A percentile compares a stretch with the other conserved stretches of the same genome.
These are phyloP conservation scores for Drosophila niveifrons DNA, from an alignment of 2,888 invertebrate genomes.

Conservation along the genomic window DNA sequence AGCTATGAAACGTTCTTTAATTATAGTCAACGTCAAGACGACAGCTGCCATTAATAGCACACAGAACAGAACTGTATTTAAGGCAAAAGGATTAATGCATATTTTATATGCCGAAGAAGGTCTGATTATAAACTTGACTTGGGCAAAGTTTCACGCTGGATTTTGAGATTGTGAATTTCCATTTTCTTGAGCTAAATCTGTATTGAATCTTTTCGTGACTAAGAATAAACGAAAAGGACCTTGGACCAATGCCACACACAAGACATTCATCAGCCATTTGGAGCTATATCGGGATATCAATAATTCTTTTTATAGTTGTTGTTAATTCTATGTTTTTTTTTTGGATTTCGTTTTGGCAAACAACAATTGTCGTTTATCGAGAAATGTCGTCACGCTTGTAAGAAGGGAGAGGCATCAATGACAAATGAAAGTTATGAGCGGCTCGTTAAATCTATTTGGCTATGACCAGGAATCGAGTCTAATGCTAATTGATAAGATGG, in stretches of 20 bases:
- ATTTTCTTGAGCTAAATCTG: too few species aligned
- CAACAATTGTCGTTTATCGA: slow-evolving; percentile 23
- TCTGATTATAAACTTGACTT: too few species aligned
- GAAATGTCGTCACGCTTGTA: slow-evolving; percentile 33
- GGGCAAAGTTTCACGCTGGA: too few species aligned
- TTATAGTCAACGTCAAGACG: slow-evolving; percentile 25
- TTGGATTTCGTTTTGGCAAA: neutral
- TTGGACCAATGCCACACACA: too few species aligned
- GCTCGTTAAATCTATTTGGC: slow-evolving; percentile 48
- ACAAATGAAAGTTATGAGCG: slow-evolving; percentile 56
- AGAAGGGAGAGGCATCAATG: slow-evolving; percentile 43
- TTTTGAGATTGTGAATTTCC: too few species aligned
- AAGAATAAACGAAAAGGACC: too few species aligned
- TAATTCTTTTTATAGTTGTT: slow-evolving; percentile 4
- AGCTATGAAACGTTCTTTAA: slow-evolving; percentile 44
- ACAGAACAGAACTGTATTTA: neutral
- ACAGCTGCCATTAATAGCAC: slow-evolving; percentile 5
- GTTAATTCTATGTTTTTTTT: slow-evolving; percentile 1
- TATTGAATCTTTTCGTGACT: too few species aligned
- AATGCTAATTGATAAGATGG: slow-evolving; percentile 44
- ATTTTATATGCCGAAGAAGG: neutral
- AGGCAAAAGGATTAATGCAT: slow-evolving; percentile 12
- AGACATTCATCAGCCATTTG: neutral
- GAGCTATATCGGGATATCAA: slow-evolving; percentile 2
- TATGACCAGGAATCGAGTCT: neutral